Evolutionary conservation across 2,888 invertebrate species (phyloP), one percentile per base, ranked within the genome.

Genomic region (Rhagonycha lutea): DNA sequence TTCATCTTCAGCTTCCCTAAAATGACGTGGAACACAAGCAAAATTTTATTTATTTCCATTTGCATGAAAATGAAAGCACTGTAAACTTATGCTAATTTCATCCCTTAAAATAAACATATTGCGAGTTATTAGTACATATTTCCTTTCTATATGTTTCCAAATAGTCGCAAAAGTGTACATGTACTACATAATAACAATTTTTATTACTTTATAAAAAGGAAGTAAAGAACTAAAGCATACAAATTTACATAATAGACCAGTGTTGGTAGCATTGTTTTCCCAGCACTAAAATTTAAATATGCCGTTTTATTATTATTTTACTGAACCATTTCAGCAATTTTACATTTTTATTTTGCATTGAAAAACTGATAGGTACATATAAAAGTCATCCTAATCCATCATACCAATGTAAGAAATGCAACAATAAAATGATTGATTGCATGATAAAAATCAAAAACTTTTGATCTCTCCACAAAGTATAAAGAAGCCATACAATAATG

Each of bases 11-110:
- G 73, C 78, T 79, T 79, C 80, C 77, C 76, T 76, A 79, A 80
- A 77, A 80, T 79, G 82, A 82, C 83, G 80, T 82, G 81, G 80
- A 83, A 83, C 82, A 83, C 81, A 80, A 82, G 80, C 77, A 78
- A 69, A 79, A 80, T 81, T 78, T 75, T 78, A 63, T 70, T 75
- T 78, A 76, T 79, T 79, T 80, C 80, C 80, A 76, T 78, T 77
- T 79, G 81, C 80, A 80, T 76, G 77, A 78, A 80, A 70, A 75
- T 73, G 68, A 71, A 60, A 67, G 69, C 65, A 62, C 69, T 70
- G 70, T 68, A 70, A 24, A 76, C 71, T 76, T 76, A 76, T 76
- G 73, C 24, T 76, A 74, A 76, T 76, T 76, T 63, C 32, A 32
- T 47, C 47, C 47, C 47, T 47, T 47, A 47, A 47, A 47, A 47